A percentile compares a stretch with the other conserved stretches of the same genome.
Conservation (phyloP, 1,140 invertebrate species). For the Dendroctonus ponderosae region DNA sequence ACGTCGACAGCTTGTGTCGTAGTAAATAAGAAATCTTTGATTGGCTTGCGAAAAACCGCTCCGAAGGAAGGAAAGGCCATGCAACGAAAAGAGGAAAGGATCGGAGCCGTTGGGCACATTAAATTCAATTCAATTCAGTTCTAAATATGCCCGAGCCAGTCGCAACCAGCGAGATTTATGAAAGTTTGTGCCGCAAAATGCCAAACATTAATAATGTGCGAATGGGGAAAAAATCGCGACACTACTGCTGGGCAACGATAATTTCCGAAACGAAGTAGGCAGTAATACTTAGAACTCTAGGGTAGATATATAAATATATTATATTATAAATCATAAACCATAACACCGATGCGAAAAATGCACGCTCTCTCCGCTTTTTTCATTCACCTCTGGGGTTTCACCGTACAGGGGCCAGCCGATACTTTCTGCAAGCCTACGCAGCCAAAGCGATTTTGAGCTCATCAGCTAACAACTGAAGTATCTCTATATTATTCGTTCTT, state of each 20-base stretch:
- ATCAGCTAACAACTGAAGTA: too few relatives aligned
- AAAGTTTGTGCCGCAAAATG: conserved; percentile 27
- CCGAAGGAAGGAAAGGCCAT: too few relatives aligned
- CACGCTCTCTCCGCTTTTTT: conserved; percentile 19
- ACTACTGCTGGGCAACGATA: conserved; percentile 18
- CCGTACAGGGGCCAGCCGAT: not conserved
- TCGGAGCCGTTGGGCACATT: not conserved
- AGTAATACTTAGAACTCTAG: conserved; percentile 30
- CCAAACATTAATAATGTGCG: conserved; percentile 19
- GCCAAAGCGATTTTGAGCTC: too few relatives aligned
- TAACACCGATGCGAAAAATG: conserved; percentile 18
- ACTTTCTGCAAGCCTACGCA: too few relatives aligned
- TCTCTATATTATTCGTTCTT: too few relatives aligned
- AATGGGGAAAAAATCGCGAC: conserved; percentile 12
- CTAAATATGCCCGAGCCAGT: conserved; percentile 11
- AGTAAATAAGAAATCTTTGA: too few relatives aligned
- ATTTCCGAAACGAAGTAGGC: conserved; percentile 22
- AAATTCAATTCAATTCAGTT: conserved; percentile 18
- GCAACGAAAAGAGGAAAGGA: too few relatives aligned
- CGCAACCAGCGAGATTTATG: conserved; percentile 18
- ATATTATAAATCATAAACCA: conserved; percentile 35
- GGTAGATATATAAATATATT: conserved; percentile 26
- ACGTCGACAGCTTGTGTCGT: too few relatives aligned
- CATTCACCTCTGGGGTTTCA: conserved; percentile 6
- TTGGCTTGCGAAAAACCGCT: too few relatives aligned